Evolutionary conservation across 2,113 vertebrate species (phyloP).

Genomic region (Chaenocephalus aceratus): DNA sequence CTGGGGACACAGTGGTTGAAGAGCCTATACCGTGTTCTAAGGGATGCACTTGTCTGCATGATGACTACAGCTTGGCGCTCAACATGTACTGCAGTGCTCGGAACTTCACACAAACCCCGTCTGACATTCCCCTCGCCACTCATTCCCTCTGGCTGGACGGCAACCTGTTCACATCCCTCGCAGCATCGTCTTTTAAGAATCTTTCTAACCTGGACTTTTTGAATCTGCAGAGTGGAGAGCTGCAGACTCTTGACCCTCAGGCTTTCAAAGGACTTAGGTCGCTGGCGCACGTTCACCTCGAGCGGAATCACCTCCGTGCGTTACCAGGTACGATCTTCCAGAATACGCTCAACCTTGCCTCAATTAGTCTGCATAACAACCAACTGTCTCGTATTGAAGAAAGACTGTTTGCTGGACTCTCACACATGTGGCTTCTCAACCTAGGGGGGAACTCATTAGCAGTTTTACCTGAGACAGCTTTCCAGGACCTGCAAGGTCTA

Average conservation of each 20-base stretch:
- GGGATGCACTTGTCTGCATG: slow-evolving; percentile 87
- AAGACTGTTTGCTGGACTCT: slow-evolving; percentile 89
- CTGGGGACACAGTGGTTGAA: slow-evolving; percentile 44
- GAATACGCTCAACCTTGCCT: slow-evolving; percentile 89
- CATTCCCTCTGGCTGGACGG: slow-evolving; percentile 92
- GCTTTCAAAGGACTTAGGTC: slow-evolving; percentile 87
- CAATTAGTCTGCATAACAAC: slow-evolving; percentile 93
- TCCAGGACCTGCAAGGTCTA: slow-evolving; percentile 89
- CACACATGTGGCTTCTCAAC: slow-evolving; percentile 93
- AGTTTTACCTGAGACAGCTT: slow-evolving; percentile 89
- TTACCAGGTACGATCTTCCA: slow-evolving; percentile 86
- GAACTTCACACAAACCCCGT: slow-evolving; percentile 86
- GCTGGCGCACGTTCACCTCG: slow-evolving; percentile 91
- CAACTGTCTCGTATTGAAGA: slow-evolving; percentile 90
- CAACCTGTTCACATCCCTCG: slow-evolving; percentile 89
- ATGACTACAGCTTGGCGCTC: slow-evolving; percentile 89
- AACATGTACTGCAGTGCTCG: slow-evolving; percentile 92
- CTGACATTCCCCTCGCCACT: slow-evolving; percentile 82
- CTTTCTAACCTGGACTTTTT: slow-evolving; percentile 90
- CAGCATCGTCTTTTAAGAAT: slow-evolving; percentile 85
- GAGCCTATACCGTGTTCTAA: slow-evolving; percentile 85
- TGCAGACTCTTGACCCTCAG: slow-evolving; percentile 86
- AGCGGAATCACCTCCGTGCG: slow-evolving; percentile 87
- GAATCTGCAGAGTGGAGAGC: slow-evolving; percentile 90
- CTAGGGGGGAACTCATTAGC: slow-evolving; percentile 94